Evolutionary conservation across 2,888 invertebrate genomes (phyloP).

Genomic region (Tetheella fluctuosa): DNA sequence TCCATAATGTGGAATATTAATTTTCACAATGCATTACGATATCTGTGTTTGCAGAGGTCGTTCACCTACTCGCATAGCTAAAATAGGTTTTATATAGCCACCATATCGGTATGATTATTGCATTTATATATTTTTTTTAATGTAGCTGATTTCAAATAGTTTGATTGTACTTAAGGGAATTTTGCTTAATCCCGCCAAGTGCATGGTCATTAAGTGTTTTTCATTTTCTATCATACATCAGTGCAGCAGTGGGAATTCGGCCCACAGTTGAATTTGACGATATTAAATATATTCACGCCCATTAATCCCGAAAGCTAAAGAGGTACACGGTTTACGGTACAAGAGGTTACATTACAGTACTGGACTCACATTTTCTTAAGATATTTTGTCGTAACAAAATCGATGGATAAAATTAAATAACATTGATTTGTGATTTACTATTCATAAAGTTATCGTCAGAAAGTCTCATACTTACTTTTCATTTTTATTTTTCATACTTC

Average conservation of each 20-base stretch:
- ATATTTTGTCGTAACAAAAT: too few relatives aligned
- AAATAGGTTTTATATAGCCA: conserved; percentile 41
- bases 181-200: neutral
- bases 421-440: too few relatives aligned
- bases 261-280: too few relatives aligned
- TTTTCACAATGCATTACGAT: conserved; percentile 29
- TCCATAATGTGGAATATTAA: conserved; percentile 21
- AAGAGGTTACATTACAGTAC: too few relatives aligned
- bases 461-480: too few relatives aligned
- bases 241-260: neutral
- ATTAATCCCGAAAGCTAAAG: too few relatives aligned
- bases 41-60: conserved; percentile 46
- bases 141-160: neutral
- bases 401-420: too few relatives aligned
- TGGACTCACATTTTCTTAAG: too few relatives aligned
- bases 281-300: too few relatives aligned
- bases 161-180: neutral
- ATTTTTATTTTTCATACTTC: too few relatives aligned
- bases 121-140: conserved; percentile 19
- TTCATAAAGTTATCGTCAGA: too few relatives aligned
- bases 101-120: conserved; percentile 39
- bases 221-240: neutral
- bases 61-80: conserved; percentile 47
- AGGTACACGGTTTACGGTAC: too few relatives aligned
- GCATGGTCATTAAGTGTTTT: neutral